Conservation (phyloP, 2,113 vertebrate genomes). For the Grantiella picta region DNA sequence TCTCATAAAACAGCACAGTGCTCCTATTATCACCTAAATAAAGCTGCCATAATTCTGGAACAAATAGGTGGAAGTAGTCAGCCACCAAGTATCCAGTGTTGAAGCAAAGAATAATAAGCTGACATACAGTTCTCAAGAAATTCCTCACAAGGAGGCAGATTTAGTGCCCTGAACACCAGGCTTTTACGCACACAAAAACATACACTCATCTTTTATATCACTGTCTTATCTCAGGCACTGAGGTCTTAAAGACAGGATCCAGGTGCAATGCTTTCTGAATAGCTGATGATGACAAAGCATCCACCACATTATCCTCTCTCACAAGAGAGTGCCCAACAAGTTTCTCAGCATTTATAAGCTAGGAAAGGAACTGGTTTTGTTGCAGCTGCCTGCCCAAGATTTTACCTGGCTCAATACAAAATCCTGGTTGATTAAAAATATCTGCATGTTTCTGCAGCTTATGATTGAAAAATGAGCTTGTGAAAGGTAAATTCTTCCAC, state of each 20-base stretch:
- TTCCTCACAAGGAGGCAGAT: conserved; percentile 25
- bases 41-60: conserved; percentile 60
- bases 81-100: not conserved
- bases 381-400: not conserved
- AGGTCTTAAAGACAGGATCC: not conserved
- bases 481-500: not conserved
- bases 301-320: not conserved
- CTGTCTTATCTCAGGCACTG: not conserved
- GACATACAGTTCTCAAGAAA: not conserved
- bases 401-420: not conserved
- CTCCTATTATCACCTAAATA: conserved; percentile 56
- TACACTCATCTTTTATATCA: conserved; percentile 40
- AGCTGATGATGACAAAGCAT: not conserved
- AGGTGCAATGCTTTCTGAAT: not conserved
- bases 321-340: not conserved
- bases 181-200: conserved; percentile 16
- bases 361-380: not conserved
- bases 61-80: conserved; percentile 47
- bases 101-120: not conserved
- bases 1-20: conserved; percentile 39
- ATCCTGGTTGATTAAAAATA: not conserved
- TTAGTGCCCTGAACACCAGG: conserved; percentile 11
- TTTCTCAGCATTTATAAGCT: not conserved
- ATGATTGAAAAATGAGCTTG: not conserved
- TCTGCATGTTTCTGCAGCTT: not conserved